Evolutionary conservation across 2,888 invertebrate species (phyloP).

Genomic region (Xanthorhoe designata): DNA sequence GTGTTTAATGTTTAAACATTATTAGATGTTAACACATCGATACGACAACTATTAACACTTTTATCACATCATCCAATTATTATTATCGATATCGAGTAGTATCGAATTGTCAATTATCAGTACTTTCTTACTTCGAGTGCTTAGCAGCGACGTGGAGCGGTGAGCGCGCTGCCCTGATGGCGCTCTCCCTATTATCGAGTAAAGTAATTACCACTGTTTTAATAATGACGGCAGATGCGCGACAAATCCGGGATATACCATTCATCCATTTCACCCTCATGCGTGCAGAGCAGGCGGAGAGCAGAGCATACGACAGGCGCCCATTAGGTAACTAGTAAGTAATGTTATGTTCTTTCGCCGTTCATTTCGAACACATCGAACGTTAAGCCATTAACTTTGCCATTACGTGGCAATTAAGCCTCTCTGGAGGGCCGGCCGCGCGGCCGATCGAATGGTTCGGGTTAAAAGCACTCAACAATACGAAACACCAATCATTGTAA

Average conservation of each 20-base stretch:
- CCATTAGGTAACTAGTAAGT: conserved; percentile 6
- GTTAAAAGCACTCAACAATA: conserved; percentile 10
- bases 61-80: no score
- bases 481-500: conserved; percentile 27
- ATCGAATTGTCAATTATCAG: no score
- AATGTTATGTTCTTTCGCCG: conserved; percentile 11
- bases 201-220: background rate
- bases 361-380: conserved; percentile 15
- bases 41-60: no score
- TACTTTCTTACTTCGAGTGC: no score
- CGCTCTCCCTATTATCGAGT: background rate
- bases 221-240: conserved; percentile 11
- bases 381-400: conserved; percentile 12
- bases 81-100: no score
- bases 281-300: background rate
- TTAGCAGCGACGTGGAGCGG: background rate
- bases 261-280: background rate
- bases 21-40: no score
- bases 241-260: conserved; percentile 8
- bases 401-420: conserved; percentile 18
- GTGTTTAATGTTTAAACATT: no score
- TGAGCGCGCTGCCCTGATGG: background rate
- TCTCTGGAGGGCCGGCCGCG: background rate
- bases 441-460: conserved; percentile 11
- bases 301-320: background rate